These are phyloP conservation scores for Brachyrhaphis roseni DNA, from an alignment of 2,797 vertebrate species.

Conservation along the genomic window DNA sequence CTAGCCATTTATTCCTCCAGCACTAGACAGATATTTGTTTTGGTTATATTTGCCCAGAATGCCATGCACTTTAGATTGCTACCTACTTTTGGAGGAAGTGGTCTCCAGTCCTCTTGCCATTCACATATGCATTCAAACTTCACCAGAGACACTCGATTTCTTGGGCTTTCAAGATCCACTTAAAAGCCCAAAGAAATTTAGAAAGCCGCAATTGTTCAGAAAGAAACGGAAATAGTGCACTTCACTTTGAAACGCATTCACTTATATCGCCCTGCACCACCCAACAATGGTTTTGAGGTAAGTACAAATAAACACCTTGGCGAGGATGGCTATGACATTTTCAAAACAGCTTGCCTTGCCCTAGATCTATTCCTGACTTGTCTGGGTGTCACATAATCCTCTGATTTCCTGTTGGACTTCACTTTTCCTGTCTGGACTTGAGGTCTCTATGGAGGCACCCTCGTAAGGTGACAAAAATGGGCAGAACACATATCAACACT, in stretches of 20 bases:
- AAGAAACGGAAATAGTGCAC: background rate
- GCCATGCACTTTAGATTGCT: no score
- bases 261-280: background rate
- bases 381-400: background rate
- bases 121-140: no score
- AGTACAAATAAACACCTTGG: background rate
- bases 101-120: no score
- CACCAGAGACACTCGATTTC: no score
- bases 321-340: background rate
- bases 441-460: conserved; percentile 19
- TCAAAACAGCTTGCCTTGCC: background rate
- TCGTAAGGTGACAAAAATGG: conserved; percentile 48
- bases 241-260: background rate
- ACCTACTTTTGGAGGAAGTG: no score
- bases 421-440: conserved; percentile 30
- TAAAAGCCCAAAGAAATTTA: background rate
- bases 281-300: background rate
- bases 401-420: conserved; percentile 12
- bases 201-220: background rate
- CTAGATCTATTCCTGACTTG: background rate
- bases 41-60: no score
- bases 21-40: no score
- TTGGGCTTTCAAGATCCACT: background rate
- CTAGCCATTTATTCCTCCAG: no score
- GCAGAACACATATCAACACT: conserved; percentile 37